A percentile compares a stretch with the other conserved stretches of the same genome.
These are phyloP conservation scores for Girardinichthys multiradiatus DNA, from an alignment of 2,113 vertebrate species.

Conservation along the genomic window DNA sequence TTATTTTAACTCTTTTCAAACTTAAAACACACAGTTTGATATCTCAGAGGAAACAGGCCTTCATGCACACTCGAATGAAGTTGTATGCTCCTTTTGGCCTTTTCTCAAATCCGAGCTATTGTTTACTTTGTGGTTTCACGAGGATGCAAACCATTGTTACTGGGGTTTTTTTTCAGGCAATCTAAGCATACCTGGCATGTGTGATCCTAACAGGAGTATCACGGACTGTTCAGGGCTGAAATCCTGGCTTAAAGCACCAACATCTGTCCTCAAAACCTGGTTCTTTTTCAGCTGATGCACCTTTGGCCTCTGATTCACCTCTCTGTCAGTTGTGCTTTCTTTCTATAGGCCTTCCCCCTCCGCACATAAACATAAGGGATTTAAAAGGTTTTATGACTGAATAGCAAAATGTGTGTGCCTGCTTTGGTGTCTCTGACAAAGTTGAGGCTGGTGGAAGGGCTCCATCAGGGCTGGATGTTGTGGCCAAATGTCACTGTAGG, in stretches of 20 bases:
- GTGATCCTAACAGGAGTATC: background rate
- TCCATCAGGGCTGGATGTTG: slow-evolving; percentile 69
- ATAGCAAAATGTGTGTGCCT: background rate
- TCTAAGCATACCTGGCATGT: background rate
- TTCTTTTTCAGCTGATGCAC: slow-evolving; percentile 17
- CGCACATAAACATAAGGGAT: background rate
- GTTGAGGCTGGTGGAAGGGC: slow-evolving; percentile 50
- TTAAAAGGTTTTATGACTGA: background rate
- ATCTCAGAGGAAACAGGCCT: slow-evolving; percentile 20
- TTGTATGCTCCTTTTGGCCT: slow-evolving; percentile 35
- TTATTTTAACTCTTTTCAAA: background rate
- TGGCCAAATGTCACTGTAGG: slow-evolving; percentile 64
- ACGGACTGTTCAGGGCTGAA: background rate
- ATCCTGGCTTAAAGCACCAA: slow-evolving; percentile 5
- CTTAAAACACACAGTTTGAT: background rate
- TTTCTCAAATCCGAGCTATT: slow-evolving; percentile 13
- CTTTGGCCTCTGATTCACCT: slow-evolving; percentile 44
- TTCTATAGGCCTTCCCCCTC: background rate
- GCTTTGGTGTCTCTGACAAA: slow-evolving; percentile 26
- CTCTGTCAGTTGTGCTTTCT: slow-evolving; percentile 10
- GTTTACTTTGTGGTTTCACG: slow-evolving; percentile 28
- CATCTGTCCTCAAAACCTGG: slow-evolving; percentile 8
- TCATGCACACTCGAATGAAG: slow-evolving; percentile 20
- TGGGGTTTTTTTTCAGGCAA: background rate
- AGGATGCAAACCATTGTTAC: slow-evolving; percentile 3